Percentiles rank a stretch among this genome's conserved stretches.
phyloP scores from a whole-genome alignment of 2,888 invertebrate genomes.

The Drosophila silvestris region DNA sequence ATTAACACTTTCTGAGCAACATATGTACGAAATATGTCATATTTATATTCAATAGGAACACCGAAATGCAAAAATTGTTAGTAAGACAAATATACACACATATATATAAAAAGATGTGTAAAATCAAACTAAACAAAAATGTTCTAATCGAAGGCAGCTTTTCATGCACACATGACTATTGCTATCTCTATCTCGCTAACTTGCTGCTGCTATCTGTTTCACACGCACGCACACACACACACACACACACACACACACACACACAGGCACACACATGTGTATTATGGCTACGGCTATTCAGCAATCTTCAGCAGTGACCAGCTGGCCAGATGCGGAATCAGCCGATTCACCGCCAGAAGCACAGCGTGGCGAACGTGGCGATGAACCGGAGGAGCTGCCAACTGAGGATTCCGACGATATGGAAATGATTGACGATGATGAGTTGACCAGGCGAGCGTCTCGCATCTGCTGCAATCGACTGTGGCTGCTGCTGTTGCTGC shows the following conservation, averaged over 20 bases:
- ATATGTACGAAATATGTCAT: not conserved
- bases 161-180: not conserved
- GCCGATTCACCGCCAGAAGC: conserved; percentile 45
- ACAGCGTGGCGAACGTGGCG: conserved; percentile 61
- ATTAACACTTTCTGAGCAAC: not conserved
- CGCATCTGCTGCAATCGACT: conserved; percentile 61
- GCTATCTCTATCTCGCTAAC: not conserved
- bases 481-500: conserved; percentile 29
- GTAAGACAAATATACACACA: conserved; percentile 16
- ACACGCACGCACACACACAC: not conserved
- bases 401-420: conserved; percentile 84
- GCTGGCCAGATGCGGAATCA: conserved; percentile 32
- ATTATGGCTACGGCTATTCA: conserved; percentile 12
- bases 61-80: conserved; percentile 31
- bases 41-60: conserved; percentile 14
- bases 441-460: conserved; percentile 67
- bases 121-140: not conserved
- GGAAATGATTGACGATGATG: conserved; percentile 82
- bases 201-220: not conserved
- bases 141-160: not conserved
- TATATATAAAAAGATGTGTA: not conserved
- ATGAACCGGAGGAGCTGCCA: conserved; percentile 68
- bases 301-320: conserved; percentile 36
- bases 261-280: not conserved
- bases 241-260: not conserved